Base-by-base conservation (phyloP, 2,888 invertebrate species). In the Seira musarum region DNA sequence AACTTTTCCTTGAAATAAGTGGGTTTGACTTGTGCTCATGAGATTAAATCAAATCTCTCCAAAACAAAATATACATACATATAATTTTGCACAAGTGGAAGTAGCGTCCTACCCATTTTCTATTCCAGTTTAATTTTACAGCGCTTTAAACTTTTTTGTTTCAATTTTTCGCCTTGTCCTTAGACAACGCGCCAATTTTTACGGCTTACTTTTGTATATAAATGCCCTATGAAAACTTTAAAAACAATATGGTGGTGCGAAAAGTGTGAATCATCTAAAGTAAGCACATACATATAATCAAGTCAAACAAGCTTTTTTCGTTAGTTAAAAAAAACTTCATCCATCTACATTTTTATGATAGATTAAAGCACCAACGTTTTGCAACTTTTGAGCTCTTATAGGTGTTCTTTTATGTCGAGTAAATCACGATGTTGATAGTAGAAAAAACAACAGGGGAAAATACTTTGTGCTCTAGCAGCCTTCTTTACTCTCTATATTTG, bases 231-330 rank as follows among this genome's bases (percentile, higher is more conserved):
- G 8, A 30, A 30, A 30, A 30, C 2, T 30, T 30, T n/a, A n/a
- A 30, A 30, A 30, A 30, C 30, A 30, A 30, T 30, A 30, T 30
- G 8, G 30, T 30, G 30, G 8, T 30, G 30, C 8, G n/a, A 68
- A 69, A 70, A 70, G 60, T 70, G 70, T 70, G 70, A 70, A 70
- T 70, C 53, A 70, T 70, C 60, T 8, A 53, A 17, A 30, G 70
- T 24, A 15, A 24, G 53, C 17, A 25, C 13, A 13, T 6, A 25
- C 13, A 13, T 70, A 30, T 70, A 60, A 70, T 70, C 70, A 70
- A 30, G 35, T 70, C 2, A 69, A 69, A 49, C 22, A 21, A 19
- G 21, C 46, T 35, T 69, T 53, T 68, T 69, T 10, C 15, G 30
- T 25, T 65, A 30, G 53, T 53, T 53, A 40, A 8, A 13, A 40